Base-by-base conservation (phyloP, 2,888 invertebrate genomes). In the Platycnemis pennipes region DNA sequence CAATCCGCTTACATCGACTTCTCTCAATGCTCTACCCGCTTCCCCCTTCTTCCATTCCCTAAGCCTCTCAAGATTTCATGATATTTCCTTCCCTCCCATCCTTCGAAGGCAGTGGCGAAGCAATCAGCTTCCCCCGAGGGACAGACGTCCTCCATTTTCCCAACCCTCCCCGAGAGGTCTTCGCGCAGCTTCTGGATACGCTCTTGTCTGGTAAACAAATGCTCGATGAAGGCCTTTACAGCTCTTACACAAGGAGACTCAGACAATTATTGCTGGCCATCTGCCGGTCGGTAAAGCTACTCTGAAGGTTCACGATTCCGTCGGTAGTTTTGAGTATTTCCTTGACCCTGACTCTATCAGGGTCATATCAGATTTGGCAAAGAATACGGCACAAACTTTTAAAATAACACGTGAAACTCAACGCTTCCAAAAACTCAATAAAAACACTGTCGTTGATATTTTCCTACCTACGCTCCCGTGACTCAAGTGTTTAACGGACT, bases 1-100 rank as follows among this genome's bases (percentile, higher is more conserved):
- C 77, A 77, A 77, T 77, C 77, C 37, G 77, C 77, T 77, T 77
- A 77, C 77, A 77, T 77, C 77, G 77, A 77, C 37, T 37, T 37
- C 37, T 77, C 77, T 63, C 37, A 37, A 11, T 37, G 31, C n/a
- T 1, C 31, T 0, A 31, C 37, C 77, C 26, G 11, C 16, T 37
- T 37, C 77, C 26, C 2, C 26, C 63, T 26, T 26, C 63, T 77
- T 26, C 37, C 8, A 7, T 37, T 37, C 11, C 16, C 26, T 37
- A 77, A 77, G 37, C 31, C 77, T 77, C 37, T 37, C 77, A 77
- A 77, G 77, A 77, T 77, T 77, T 77, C 11, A 37, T 11, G 77
- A 77, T 77, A 77, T 77, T 77, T 77, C 37, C 77, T 26, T 77
- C 37, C 37, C 37, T n/a, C 77, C 7, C 37, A 77, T 63, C 11